Base-by-base conservation (phyloP, 2,888 invertebrate genomes). In the Eupithecia vulgata region DNA sequence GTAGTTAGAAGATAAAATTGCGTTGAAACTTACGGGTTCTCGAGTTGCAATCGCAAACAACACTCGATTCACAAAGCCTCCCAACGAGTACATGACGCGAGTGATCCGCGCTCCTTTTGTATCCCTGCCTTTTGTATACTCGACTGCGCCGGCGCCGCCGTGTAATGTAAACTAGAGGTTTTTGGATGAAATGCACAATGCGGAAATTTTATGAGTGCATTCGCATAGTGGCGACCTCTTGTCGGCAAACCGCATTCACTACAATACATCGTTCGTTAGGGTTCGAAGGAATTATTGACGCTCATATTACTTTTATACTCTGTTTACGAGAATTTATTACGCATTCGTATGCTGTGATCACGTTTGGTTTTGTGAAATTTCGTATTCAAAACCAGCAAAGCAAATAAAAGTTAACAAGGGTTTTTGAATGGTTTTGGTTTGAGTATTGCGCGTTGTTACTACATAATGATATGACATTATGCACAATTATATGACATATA, bases 231-330 rank as follows among this genome's bases (percentile, higher is more conserved):
- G 81, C 82, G 83, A 83, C 83, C 83, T 83, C 83, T 78, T 81
- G 84, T 83, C 82, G 83, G 61, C 71, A 69, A 81, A 79, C 74
- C 81, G 81, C 85, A 87, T 65, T 65, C 40, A 65, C 64, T 40
- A 93, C 92, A 93, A 93, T 92, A 82, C 86, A 84, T 90, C 92
- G 88, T 93, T 92, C 89, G 91, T 91, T 88, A 90, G 88, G 91
- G 90, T 90, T 91, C 90, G 89, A 83, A 87, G 88, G 86, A 85
- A 88, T 86, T 85, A 87, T 83, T 83, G 86, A 88, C 86, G 87
- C 74, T 75, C 77, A 74, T 80, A 80, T 77, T 73, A 77, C 77
- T 78, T 74, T 78, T 67, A 77, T 80, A 79, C 76, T 68, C 76
- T 76, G 76, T 78, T 80, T 79, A 79, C 65, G 72, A 65, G 73